Base-by-base conservation (phyloP, 2,888 invertebrate species). In the Pedicia rivosa region DNA sequence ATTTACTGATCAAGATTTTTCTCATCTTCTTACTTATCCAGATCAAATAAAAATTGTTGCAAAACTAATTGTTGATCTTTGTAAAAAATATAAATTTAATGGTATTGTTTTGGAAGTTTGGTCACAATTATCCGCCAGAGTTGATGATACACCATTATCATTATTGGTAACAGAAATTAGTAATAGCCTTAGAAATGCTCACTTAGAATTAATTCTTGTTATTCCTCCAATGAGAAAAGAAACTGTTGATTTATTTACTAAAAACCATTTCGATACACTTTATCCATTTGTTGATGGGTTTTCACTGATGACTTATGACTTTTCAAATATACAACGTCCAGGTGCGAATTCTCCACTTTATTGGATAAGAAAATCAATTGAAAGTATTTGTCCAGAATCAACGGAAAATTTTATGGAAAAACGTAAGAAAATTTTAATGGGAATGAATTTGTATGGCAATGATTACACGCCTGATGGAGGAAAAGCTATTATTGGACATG, bases 301-400 rank as follows among this genome's bases (percentile, higher is more conserved):
- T 53, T 91, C 91, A 22, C 66, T 95, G n/a, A 94, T 94, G 92
- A 92, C 92, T 0, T 95, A 95, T 53, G 94, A 95, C 57, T 94
- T 74, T 59, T 91, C 91, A 3, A 81, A 64, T 55, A 68, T 78
- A 9, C 78, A 81, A 54, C 70, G 78, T 49, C 86, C 86, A 49
- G 84, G 81, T 74, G 87, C 92, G 0, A 92, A 92, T 63, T 82
- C 90, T 40, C 94, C 94, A 0, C 48, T 86, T 2, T 64, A 72
- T 43, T 94, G 94, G 92, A 68, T 86, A 38, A 67, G 70, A 45
- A 64, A 74, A 34, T 84, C 87, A 50, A 65, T 94, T 5, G 74
- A 79, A 50, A 67, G 70, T 38, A 64, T 92, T 38, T 74, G 75
- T 12, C 78, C 82, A 5, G 62, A 66, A 39, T 63, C 65, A 1